Evolutionary conservation across 2,888 invertebrate genomes (phyloP), one percentile per base, ranked within the genome.

Genomic region (Meteorus cinctellus): DNA sequence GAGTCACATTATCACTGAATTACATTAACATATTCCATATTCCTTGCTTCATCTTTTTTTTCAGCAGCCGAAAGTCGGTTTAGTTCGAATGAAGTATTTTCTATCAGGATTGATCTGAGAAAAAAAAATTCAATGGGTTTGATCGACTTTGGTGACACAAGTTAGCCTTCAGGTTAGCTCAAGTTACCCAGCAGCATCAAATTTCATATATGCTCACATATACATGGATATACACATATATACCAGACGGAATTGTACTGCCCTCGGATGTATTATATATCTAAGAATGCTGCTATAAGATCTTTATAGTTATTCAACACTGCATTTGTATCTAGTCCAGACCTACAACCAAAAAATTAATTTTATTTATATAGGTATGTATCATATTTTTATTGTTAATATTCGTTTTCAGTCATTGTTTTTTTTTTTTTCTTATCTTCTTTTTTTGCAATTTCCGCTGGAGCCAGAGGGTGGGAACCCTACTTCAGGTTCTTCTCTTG

Each of bases 91-190:
- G 8, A 41, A 41, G 12, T 41, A 41, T 12, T 41, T 41, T 41
- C 12, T 10, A 41, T 12, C 41, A 12, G 41, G 12, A 12, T 41
- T 41, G 41, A 41, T 41, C 59, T 10, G 10, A 60, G 19, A 29
- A 62, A 31, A 63, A 63, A 34, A 63, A 34, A 63, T 4, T 63
- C 63, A 41, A 41, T 24, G 41, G n/a, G 19, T 63, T 16, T 51
- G 68, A 68, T 68, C n/a, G 68, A 68, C 68, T 68, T 68, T 68
- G 68, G 68, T 45, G 68, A 68, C 68, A 51, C 68, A 27, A 51
- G 68, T 51, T 68, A 68, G 68, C 68, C 68, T 45, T 68, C 24
- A 16, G 27, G 41, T 29, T 14, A 29, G 27, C 68, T 68, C 68
- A 51, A 14, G n/a, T 68, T 68, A 48, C 68, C 45, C 31, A 51